Evolutionary conservation across 2,888 invertebrate genomes (phyloP), one percentile per base, ranked within the genome.

Genomic region (Tineola bisselliella): DNA sequence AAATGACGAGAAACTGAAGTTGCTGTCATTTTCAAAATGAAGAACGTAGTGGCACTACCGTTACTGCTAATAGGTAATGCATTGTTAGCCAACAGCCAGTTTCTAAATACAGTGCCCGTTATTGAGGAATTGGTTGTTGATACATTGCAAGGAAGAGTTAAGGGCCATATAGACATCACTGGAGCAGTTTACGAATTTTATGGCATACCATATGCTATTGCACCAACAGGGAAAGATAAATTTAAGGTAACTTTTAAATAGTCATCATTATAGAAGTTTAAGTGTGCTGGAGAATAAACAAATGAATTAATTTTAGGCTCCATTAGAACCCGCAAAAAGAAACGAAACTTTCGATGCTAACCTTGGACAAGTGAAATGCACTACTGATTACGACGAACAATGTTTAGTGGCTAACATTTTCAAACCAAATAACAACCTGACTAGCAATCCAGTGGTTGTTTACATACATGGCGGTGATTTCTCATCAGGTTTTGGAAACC

Each of bases 171-270:
- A 18, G 30, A 18, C 33, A 18, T n/a, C 3, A 31, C 43, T n/a
- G 11, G 12, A 48, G 15, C 11, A 12, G 19, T 62, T 1, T 57
- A 43, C 15, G 57, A 57, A 18, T 62, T 62, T 25, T 25, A 62
- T 19, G 62, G 62, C n/a, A 62, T 62, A 44, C 62, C 62, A 1
- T 62, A 62, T 13, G 62, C 62, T 6, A 60, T 60, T 56, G 57
- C 52, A 11, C 62, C 62, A 8, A 62, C 1, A 10, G 62, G 62
- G 10, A 13, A 18, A 38, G 33, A 62, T 43, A 62, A 57, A 33
- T 62, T 60, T 25, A 62, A 61, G 58, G 62, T 61, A 31, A 19
- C 6, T 25, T 25, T 25, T 25, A 25, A 25, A 25, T 25, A 6
- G n/a, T n/a, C n/a, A n/a, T n/a, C n/a, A n/a, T n/a, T n/a, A n/a